Evolutionary conservation across 2,888 invertebrate species (phyloP).

Genomic region (Lasioglossum calceatum): DNA sequence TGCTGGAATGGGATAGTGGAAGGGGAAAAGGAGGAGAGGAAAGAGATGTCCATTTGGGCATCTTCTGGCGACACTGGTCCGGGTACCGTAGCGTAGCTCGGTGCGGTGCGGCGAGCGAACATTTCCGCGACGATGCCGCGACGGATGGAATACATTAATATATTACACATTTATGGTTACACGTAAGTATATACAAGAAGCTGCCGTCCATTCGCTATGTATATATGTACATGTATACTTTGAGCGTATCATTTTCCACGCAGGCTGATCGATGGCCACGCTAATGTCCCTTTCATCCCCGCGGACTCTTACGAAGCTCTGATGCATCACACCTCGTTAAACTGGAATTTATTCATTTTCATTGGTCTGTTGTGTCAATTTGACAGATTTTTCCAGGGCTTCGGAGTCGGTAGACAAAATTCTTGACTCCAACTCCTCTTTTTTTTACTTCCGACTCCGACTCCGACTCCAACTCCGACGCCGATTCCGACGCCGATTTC

Average conservation of each 20-base stretch:
- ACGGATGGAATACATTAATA: conserved; percentile 56
- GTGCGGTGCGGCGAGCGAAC: not conserved
- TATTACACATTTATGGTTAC: conserved; percentile 57
- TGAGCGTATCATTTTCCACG: conserved; percentile 75
- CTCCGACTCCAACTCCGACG: too few species aligned
- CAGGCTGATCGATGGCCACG: conserved; percentile 59
- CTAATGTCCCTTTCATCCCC: conserved; percentile 47
- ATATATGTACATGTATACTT: conserved; percentile 68
- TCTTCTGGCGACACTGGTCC: too few species aligned
- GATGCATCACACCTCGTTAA: conserved; percentile 8
- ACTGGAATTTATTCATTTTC: not conserved
- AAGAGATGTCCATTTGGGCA: too few species aligned
- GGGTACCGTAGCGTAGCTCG: too few species aligned
- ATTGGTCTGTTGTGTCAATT: not conserved
- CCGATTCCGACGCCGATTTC: too few species aligned
- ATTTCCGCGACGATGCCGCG: conserved; percentile 25
- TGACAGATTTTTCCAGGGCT: not conserved
- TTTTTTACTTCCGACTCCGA: too few species aligned
- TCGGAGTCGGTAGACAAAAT: too few species aligned
- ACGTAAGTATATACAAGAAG: conserved; percentile 30
- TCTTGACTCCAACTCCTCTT: too few species aligned
- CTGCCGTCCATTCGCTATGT: conserved; percentile 31
- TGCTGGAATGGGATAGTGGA: too few species aligned
- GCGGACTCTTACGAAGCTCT: not conserved
- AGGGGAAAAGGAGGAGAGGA: too few species aligned